Conservation (phyloP, 2,888 invertebrate species). For the Ophion ventricosus region DNA sequence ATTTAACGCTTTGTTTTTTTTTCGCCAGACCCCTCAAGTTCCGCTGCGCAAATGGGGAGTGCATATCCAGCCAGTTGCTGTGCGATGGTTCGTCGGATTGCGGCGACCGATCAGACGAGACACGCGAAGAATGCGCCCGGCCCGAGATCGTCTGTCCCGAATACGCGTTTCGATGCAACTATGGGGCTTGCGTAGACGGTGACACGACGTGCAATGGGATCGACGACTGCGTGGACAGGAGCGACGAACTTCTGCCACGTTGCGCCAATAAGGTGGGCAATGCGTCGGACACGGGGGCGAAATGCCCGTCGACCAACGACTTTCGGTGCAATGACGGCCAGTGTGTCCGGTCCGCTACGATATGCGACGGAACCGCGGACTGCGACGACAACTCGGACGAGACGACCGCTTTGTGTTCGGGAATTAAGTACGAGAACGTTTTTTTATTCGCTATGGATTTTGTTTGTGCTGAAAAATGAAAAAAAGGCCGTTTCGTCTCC, state of each 20-base stretch:
- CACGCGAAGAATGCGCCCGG: slow-evolving; percentile 72
- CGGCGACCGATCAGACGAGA: slow-evolving; percentile 84
- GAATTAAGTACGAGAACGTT: slow-evolving; percentile 71
- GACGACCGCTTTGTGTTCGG: slow-evolving; percentile 71
- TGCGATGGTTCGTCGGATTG: slow-evolving; percentile 84
- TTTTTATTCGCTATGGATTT: background rate
- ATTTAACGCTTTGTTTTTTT: background rate
- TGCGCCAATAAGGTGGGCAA: slow-evolving; percentile 67
- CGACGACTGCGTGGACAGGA: slow-evolving; percentile 84
- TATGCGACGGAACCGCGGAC: slow-evolving; percentile 79
- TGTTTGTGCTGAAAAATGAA: background rate
- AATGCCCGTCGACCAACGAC: slow-evolving; percentile 48
- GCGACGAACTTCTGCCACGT: slow-evolving; percentile 82
- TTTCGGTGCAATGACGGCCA: slow-evolving; percentile 76
- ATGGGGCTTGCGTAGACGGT: slow-evolving; percentile 87
- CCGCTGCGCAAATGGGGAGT: slow-evolving; percentile 80
- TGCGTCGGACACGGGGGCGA: slow-evolving; percentile 12
- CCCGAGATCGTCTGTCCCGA: slow-evolving; percentile 83
- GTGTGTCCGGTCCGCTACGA: slow-evolving; percentile 70
- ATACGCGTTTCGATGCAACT: slow-evolving; percentile 86
- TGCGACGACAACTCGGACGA: slow-evolving; percentile 79
- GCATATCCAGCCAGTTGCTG: slow-evolving; percentile 80
- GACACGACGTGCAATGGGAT: slow-evolving; percentile 84
- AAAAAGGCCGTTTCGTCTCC: background rate
- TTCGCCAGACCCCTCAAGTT: slow-evolving; percentile 66